Evolutionary conservation across 2,797 vertebrate species (phyloP).

Genomic region (Bradypodion ventrale): DNA sequence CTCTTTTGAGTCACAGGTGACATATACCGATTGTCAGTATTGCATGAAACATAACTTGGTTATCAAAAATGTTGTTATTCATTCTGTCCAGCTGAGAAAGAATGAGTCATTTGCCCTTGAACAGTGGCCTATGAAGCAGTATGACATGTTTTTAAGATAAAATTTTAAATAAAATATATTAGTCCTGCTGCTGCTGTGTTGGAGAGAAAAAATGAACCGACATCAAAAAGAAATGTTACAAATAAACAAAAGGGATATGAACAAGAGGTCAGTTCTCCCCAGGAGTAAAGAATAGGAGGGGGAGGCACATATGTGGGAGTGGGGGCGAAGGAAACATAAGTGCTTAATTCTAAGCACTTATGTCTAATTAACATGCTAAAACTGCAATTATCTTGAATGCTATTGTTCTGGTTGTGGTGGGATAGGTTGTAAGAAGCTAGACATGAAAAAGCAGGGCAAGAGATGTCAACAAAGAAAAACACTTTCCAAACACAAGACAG

Average conservation of each 20-base stretch:
- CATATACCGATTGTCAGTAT: neutral
- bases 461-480: neutral
- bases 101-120: slow-evolving; percentile 12
- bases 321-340: too few species aligned
- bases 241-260: too few species aligned
- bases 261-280: neutral
- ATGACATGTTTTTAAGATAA: neutral
- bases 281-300: neutral
- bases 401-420: neutral
- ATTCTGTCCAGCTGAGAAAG: slow-evolving; percentile 21
- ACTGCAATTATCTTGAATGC: neutral
- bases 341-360: neutral
- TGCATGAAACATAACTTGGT: neutral
- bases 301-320: neutral
- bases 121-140: neutral
- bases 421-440: neutral
- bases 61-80: neutral
- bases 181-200: neutral
- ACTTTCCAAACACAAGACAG: neutral
- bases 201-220: neutral
- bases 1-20: neutral
- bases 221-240: neutral
- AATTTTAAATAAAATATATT: slow-evolving; percentile 4
- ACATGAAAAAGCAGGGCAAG: neutral
- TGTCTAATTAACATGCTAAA: neutral